Conservation (phyloP, 2,797 vertebrate genomes). For the Varecia variegata region DNA sequence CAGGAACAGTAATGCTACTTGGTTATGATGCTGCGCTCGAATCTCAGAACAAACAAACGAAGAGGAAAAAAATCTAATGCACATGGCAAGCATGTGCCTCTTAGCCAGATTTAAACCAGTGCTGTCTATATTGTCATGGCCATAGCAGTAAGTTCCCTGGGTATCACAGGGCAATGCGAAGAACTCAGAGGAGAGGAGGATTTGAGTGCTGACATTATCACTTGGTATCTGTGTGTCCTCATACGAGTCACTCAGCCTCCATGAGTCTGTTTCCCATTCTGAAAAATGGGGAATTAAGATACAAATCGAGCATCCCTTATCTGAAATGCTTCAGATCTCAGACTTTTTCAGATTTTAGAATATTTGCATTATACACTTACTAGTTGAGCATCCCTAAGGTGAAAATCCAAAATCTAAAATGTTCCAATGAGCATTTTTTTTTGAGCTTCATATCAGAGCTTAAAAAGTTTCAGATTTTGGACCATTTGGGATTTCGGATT, state of each 20-base stretch:
- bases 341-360: not conserved
- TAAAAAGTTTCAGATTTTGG: not conserved
- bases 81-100: rapidly evolving
- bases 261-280: not conserved
- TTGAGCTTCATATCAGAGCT: not conserved
- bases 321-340: not conserved
- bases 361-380: not conserved
- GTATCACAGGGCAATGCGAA: not conserved
- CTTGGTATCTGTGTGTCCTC: not conserved
- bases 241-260: not conserved
- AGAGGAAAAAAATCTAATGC: not conserved
- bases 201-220: not conserved
- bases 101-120: not conserved
- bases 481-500: not conserved
- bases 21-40: not conserved
- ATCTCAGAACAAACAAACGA: not conserved
- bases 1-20: not conserved
- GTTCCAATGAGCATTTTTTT: not conserved
- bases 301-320: not conserved
- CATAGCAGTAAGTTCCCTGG: rapidly evolving
- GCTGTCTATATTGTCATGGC: not conserved
- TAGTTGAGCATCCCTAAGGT: not conserved
- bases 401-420: not conserved
- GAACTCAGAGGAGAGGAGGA: not conserved
- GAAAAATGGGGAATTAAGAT: not conserved